phyloP scores from a whole-genome alignment of 2,113 vertebrate species.

The Myrmecophaga tridactyla region DNA sequence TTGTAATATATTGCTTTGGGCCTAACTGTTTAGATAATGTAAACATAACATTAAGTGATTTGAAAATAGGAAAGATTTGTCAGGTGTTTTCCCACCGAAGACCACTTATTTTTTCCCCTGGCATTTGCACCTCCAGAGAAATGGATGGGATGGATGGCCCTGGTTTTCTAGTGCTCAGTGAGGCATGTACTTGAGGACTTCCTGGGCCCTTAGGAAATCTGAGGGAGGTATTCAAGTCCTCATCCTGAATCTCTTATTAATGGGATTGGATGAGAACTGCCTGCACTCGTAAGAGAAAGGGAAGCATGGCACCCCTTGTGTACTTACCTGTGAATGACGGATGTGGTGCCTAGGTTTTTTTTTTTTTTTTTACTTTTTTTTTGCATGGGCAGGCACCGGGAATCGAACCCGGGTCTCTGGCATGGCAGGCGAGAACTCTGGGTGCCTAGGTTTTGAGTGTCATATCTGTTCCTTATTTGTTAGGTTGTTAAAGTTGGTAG shows the following conservation, averaged over 20 bases:
- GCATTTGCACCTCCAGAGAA: no score
- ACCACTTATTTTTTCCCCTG: not conserved
- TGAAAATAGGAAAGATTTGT: not conserved
- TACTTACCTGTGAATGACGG: no score
- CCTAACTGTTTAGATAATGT: conserved; percentile 20
- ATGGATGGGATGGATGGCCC: not conserved
- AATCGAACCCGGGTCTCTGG: no score
- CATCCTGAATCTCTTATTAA: not conserved
- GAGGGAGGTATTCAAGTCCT: not conserved
- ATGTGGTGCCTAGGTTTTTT: no score
- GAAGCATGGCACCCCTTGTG: no score
- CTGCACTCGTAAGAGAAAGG: not conserved
- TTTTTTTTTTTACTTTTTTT: no score
- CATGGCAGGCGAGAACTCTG: no score
- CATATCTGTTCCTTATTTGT: not conserved
- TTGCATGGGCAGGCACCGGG: no score
- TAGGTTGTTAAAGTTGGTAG: not conserved
- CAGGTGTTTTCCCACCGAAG: not conserved
- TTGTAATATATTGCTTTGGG: not conserved
- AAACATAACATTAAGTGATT: conserved; percentile 34
- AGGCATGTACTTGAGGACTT: not conserved
- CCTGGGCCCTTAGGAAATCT: not conserved
- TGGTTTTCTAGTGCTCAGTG: not conserved
- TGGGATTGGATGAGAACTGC: not conserved
- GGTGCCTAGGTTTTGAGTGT: not conserved